phyloP scores from a whole-genome alignment of 2,888 invertebrate genomes.

The Lasioglossum villosulum region DNA sequence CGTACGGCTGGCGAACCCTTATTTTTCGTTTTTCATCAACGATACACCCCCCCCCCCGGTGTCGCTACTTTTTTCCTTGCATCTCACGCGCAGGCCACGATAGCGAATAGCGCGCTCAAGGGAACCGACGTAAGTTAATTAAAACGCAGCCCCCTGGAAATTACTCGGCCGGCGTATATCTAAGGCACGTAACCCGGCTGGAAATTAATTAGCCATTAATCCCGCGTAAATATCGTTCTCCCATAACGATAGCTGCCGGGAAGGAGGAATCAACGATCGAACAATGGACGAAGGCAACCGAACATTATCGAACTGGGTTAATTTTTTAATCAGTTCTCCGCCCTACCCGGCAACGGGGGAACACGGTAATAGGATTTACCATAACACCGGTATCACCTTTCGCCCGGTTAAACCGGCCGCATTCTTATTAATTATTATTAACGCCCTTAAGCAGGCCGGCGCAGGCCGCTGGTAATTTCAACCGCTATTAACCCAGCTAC shows the following conservation, averaged over 20 bases:
- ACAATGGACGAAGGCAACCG: neutral
- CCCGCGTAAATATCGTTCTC: conserved; percentile 34
- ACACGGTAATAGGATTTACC: conserved; percentile 67
- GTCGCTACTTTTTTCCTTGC: neutral
- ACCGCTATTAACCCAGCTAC: conserved; percentile 55
- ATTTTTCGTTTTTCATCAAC: neutral
- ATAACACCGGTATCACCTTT: conserved; percentile 68
- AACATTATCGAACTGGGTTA: conserved; percentile 70
- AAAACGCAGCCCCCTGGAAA: conserved; percentile 24
- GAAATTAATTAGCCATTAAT: conserved; percentile 55
- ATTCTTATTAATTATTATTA: conserved; percentile 72
- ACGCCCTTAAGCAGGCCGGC: conserved; percentile 45
- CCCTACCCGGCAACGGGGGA: neutral
- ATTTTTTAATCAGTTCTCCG: conserved; percentile 71
- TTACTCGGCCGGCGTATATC: conserved; percentile 20
- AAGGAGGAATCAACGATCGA: conserved; percentile 4
- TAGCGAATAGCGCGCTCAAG: conserved; percentile 9
- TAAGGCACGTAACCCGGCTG: neutral
- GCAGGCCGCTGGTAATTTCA: conserved; percentile 54
- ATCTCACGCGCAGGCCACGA: conserved; percentile 5
- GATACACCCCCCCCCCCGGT: too few relatives aligned
- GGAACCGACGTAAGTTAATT: conserved; percentile 39
- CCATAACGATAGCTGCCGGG: neutral
- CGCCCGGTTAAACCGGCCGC: conserved; percentile 52
- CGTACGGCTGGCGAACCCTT: neutral